phyloP scores from a whole-genome alignment of 2,888 invertebrate genomes.

The Xestia ashworthii region DNA sequence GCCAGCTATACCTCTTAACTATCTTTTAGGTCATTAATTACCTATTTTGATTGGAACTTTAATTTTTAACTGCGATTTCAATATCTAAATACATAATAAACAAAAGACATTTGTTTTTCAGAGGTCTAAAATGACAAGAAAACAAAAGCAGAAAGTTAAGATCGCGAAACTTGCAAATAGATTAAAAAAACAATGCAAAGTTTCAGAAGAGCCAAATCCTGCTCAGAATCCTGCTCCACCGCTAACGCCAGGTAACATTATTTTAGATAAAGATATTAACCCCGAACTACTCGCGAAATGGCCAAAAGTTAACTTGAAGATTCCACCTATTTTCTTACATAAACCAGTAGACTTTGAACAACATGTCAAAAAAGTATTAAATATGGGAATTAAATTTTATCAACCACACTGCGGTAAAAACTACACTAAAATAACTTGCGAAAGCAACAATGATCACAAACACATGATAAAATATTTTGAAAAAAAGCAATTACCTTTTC shows the following conservation, averaged over 20 bases:
- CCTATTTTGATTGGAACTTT: neutral
- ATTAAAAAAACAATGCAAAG: slow-evolving; percentile 62
- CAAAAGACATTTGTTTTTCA: slow-evolving; percentile 22
- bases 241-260: slow-evolving; percentile 40
- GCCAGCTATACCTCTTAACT: neutral
- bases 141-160: slow-evolving; percentile 58
- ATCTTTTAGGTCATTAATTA: neutral
- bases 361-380: slow-evolving; percentile 71
- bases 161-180: slow-evolving; percentile 55
- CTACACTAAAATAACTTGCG: slow-evolving; percentile 73
- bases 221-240: neutral
- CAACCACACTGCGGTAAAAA: slow-evolving; percentile 64
- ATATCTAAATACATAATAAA: no score
- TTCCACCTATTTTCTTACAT: slow-evolving; percentile 79
- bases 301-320: slow-evolving; percentile 72
- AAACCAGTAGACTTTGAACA: slow-evolving; percentile 65
- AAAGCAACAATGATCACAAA: slow-evolving; percentile 74
- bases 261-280: slow-evolving; percentile 60
- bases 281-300: slow-evolving; percentile 67
- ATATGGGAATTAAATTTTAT: slow-evolving; percentile 72
- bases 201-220: slow-evolving; percentile 37
- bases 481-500: slow-evolving; percentile 75
- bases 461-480: slow-evolving; percentile 74
- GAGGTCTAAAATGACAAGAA: slow-evolving; percentile 63
- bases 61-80: neutral